A percentile compares a stretch with the other conserved stretches of the same genome.
Evolutionary conservation across 1,140 invertebrate genomes (phyloP).

Genomic region (Drosophila pallidifrons): DNA sequence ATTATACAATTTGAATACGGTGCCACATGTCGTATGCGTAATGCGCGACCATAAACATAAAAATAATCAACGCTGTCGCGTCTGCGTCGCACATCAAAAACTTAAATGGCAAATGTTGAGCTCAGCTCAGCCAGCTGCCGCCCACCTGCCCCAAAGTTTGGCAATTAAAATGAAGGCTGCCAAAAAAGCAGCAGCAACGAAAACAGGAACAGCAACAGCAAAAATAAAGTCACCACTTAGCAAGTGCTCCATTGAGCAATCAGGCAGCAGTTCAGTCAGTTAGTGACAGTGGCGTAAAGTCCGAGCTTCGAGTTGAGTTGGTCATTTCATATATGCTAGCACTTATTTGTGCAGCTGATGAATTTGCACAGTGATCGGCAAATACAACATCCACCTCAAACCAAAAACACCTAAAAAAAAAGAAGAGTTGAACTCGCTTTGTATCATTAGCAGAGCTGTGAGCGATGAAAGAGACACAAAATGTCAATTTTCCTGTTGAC

Average conservation of each 20-base stretch:
- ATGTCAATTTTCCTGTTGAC: slow-evolving; percentile 76
- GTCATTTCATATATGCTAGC: slow-evolving; percentile 22
- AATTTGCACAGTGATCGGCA: slow-evolving; percentile 41
- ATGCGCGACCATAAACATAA: slow-evolving; percentile 52
- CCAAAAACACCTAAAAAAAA: slow-evolving; percentile 6
- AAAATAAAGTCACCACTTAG: slow-evolving; percentile 16
- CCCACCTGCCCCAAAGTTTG: slow-evolving; percentile 53
- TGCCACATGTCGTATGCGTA: slow-evolving; percentile 51
- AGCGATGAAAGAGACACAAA: slow-evolving; percentile 35
- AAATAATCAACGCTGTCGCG: slow-evolving; percentile 49
- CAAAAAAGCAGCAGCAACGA: background rate
- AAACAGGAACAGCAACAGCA: background rate
- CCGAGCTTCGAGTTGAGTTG: background rate
- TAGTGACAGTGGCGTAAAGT: background rate
- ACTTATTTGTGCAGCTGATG: slow-evolving; percentile 56
- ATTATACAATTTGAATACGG: slow-evolving; percentile 32
- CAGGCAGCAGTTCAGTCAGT: slow-evolving; percentile 33
- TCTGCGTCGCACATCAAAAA: slow-evolving; percentile 69
- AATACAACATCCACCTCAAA: background rate
- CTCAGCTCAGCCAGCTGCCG: slow-evolving; percentile 31
- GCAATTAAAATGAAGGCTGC: slow-evolving; percentile 59
- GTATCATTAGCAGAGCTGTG: slow-evolving; percentile 63
- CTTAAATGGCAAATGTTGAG: slow-evolving; percentile 50
- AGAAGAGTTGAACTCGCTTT: slow-evolving; percentile 30
- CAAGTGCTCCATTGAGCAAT: slow-evolving; percentile 29